Percentiles rank a stretch among this genome's conserved stretches.
These are phyloP conservation scores for Psophia crepitans DNA, from an alignment of 2,113 vertebrate species.

Conservation along the genomic window DNA sequence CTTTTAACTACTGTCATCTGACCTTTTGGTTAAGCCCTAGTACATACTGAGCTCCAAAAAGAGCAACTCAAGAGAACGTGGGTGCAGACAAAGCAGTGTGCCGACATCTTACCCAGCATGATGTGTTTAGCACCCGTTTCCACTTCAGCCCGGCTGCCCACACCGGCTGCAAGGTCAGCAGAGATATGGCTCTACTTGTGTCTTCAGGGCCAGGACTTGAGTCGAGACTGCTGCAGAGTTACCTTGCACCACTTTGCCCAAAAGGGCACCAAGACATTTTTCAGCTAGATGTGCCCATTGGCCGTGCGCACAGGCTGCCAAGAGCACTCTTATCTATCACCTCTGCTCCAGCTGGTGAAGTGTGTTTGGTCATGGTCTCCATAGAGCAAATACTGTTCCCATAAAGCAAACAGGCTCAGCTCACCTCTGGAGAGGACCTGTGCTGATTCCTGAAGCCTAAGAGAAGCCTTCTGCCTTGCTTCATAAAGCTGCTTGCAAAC, in stretches of 20 bases:
- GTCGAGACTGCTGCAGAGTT: rapidly evolving
- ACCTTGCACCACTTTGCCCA: neutral
- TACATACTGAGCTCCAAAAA: neutral
- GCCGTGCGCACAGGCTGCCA: neutral
- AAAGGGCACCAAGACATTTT: neutral
- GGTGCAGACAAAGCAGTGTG: rapidly evolving
- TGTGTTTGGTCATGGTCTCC: neutral
- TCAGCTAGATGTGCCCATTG: neutral
- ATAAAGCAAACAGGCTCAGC: neutral
- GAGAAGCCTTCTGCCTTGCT: neutral
- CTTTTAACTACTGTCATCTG: neutral
- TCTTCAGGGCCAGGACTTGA: neutral
- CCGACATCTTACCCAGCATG: rapidly evolving
- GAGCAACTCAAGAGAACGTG: neutral
- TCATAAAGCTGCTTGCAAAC: neutral
- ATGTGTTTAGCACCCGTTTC: rapidly evolving
- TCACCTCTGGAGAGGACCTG: neutral
- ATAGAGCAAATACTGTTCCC: neutral
- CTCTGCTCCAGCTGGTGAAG: neutral
- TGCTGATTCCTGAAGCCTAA: neutral
- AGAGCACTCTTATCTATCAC: neutral
- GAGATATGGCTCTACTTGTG: neutral
- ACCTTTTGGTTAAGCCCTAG: neutral
- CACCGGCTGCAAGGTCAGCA: neutral
- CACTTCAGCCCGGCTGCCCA: neutral